Percentiles rank a stretch among this genome's conserved stretches.
Evolutionary conservation across 2,797 vertebrate genomes (phyloP).

Genomic region (Premnoplex brunnescens): DNA sequence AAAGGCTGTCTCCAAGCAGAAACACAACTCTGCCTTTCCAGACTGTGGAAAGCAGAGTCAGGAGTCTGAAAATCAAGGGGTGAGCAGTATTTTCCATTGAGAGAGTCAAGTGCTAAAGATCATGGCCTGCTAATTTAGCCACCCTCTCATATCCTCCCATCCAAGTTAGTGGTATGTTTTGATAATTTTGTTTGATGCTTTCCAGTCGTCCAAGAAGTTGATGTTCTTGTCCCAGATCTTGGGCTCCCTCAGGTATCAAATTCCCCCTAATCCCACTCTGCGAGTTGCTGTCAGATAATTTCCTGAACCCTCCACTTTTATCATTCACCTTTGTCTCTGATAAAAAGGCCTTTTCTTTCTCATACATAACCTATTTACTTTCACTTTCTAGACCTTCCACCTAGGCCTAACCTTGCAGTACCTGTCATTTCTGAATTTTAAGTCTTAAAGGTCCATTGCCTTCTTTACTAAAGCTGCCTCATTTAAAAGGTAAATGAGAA

Average conservation of each 20-base stretch:
- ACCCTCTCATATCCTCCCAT: not conserved
- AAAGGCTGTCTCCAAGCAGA: not conserved
- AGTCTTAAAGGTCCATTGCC: not conserved
- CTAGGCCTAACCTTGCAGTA: not conserved
- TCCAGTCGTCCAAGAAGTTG: not conserved
- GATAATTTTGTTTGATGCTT: not conserved
- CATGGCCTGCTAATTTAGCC: not conserved
- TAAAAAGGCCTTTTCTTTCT: not conserved
- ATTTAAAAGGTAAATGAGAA: constrained; percentile 39
- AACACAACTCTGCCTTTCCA: not conserved
- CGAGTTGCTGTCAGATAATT: not conserved
- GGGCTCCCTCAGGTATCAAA: not conserved
- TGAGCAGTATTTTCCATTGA: not conserved
- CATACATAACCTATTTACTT: not conserved
- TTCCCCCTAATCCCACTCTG: not conserved
- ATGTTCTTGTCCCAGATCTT: not conserved
- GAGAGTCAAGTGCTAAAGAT: not conserved
- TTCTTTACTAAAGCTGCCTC: not conserved
- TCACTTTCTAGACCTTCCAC: not conserved
- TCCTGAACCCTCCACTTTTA: not conserved
- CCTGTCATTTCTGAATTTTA: not conserved
- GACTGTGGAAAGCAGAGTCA: not conserved
- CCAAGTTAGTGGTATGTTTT: not conserved
- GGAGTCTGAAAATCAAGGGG: not conserved
- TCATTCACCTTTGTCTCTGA: not conserved